phyloP scores from a whole-genome alignment of 2,797 vertebrate species.

The Sphaeramia orbicularis region DNA sequence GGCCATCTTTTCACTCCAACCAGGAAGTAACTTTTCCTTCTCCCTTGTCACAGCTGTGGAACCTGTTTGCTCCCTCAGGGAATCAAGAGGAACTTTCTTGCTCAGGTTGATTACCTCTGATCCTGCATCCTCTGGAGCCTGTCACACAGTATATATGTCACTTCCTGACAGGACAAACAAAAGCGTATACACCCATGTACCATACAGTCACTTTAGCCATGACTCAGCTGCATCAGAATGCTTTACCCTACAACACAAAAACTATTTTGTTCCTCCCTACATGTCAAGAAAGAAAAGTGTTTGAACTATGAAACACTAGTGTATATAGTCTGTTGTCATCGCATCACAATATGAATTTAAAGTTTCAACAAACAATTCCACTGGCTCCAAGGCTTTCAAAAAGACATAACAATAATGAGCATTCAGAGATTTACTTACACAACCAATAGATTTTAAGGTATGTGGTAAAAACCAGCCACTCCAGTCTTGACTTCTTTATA shows the following conservation, averaged over 20 bases:
- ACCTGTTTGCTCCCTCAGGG: conserved; percentile 30
- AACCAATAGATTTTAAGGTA: too few species aligned
- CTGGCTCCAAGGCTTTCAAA: too few species aligned
- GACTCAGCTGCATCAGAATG: conserved; percentile 19
- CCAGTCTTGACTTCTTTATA: too few species aligned
- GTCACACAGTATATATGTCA: conserved; percentile 31
- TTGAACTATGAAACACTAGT: background rate
- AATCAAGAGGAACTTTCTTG: conserved; percentile 84
- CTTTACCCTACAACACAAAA: conserved; percentile 11
- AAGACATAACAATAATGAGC: too few species aligned
- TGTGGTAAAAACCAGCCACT: too few species aligned
- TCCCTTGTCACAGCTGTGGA: conserved; percentile 46
- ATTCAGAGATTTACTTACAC: too few species aligned
- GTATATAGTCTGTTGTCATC: background rate
- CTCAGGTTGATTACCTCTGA: conserved; percentile 84
- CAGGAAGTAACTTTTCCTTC: conserved; percentile 81
- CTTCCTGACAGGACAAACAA: background rate
- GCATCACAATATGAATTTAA: background rate
- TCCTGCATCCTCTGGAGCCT: conserved; percentile 84
- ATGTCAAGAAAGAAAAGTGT: conserved; percentile 1
- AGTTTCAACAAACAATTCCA: background rate
- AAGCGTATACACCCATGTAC: background rate
- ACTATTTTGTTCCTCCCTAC: conserved; percentile 8
- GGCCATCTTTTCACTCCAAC: conserved; percentile 95
- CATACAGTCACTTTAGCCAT: background rate